Percentiles rank a stretch among this genome's conserved stretches.
Evolutionary conservation across 2,888 invertebrate species (phyloP).

Genomic region (Hedya salicella): DNA sequence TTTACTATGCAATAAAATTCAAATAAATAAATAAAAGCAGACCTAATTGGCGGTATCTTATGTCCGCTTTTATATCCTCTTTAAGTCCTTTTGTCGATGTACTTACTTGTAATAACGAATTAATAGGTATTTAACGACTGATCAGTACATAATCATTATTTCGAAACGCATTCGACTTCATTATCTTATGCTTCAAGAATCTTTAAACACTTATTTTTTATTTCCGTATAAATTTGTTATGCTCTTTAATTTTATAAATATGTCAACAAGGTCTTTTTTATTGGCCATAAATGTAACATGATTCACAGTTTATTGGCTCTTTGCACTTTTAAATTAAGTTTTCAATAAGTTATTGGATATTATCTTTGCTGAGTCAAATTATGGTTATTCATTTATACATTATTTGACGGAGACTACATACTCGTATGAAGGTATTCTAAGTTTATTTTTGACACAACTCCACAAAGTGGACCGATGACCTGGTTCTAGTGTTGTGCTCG

Average conservation of each 20-base stretch:
- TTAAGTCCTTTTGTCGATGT: too few relatives aligned
- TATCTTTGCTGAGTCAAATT: slow-evolving; percentile 15
- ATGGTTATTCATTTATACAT: neutral
- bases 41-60: too few relatives aligned
- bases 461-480: too few relatives aligned
- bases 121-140: too few relatives aligned
- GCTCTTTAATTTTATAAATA: slow-evolving; percentile 51
- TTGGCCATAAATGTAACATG: slow-evolving; percentile 50
- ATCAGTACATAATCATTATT: slow-evolving; percentile 3
- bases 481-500: too few relatives aligned
- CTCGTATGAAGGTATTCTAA: too few relatives aligned
- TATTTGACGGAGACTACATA: neutral
- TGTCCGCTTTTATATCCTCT: too few relatives aligned
- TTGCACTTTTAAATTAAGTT: slow-evolving; percentile 50
- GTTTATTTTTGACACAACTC: too few relatives aligned
- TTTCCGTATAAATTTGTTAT: slow-evolving; percentile 13
- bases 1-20: too few relatives aligned
- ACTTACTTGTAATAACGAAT: too few relatives aligned
- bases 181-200: neutral
- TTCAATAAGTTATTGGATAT: slow-evolving; percentile 42
- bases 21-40: too few relatives aligned
- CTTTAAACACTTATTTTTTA: slow-evolving; percentile 6
- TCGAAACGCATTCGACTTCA: slow-evolving; percentile 5
- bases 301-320: slow-evolving; percentile 48
- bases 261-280: slow-evolving; percentile 51